Evolutionary conservation across 2,797 vertebrate species (phyloP).

Genomic region (Bucorvus abyssinicus): DNA sequence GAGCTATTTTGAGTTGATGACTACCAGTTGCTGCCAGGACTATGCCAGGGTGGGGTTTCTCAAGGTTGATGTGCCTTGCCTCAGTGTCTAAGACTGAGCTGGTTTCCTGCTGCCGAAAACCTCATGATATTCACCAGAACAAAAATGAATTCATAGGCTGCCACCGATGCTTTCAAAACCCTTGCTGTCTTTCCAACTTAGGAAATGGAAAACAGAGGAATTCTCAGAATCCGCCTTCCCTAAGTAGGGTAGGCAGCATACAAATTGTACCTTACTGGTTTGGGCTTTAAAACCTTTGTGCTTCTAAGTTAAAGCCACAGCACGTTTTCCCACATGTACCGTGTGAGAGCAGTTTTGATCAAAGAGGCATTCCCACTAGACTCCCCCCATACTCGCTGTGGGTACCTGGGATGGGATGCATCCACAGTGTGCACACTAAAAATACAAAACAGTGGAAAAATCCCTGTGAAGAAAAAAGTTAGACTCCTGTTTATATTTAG

Average conservation of each 20-base stretch:
- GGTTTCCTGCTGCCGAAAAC: neutral
- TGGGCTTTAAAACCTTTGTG: neutral
- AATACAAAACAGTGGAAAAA: neutral
- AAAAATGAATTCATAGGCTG: neutral
- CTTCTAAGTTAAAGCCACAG: neutral
- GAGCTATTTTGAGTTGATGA: neutral
- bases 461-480: neutral
- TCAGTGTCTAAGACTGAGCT: neutral
- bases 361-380: neutral
- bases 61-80: neutral
- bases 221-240: constrained; percentile 7
- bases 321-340: neutral
- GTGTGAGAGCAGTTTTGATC: neutral
- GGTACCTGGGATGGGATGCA: neutral
- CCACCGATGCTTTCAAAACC: neutral
- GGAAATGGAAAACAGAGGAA: neutral
- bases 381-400: accelerated
- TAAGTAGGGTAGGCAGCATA: neutral
- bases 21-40: neutral
- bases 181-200: neutral
- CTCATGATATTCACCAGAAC: neutral
- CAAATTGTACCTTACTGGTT: neutral
- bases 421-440: accelerated
- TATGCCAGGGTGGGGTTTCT: neutral
- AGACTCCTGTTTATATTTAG: constrained; percentile 1